Evolutionary conservation across 2,113 vertebrate species (phyloP), one percentile per base, ranked within the genome.

Genomic region (Corythornis vintsioides): DNA sequence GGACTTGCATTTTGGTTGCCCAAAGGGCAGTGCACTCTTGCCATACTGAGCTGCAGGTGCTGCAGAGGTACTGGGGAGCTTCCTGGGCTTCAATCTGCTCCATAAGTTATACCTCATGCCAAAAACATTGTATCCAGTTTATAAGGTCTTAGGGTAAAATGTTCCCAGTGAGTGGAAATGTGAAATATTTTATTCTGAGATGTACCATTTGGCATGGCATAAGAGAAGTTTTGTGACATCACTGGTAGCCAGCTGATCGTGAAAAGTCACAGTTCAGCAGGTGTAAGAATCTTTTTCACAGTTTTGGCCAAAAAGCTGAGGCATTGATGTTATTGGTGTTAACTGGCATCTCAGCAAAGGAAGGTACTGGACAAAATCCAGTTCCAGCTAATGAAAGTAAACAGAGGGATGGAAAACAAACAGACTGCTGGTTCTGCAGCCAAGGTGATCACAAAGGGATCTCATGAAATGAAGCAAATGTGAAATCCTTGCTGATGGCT

Each of bases 401-500:
- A 56, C 4, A 65, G 70, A 80, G 72, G 45, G 35, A 87, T 43
- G 61, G 67, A 90, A 85, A 89, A 40, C 15, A 83, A 80, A 71
- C 45, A 85, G 42, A 28, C 77, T 52, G 22, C 81, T 75, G 65
- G 40, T 59, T 73, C 57, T 91, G 60, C 29, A 91, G 83, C 76
- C 65, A 65, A 72, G 38, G 55, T 19, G 16, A 43, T 15, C 4
- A 9, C 11, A 60, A 59, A 90, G 26, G 47, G 18, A 42, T 50
- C 48, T 52, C 0, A 0, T n/a, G 55, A 87, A 89, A 60, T 6
- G 3, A 71, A 77, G 84, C 0, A 0, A 52, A 28, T 25, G 28
- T 33, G 53, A 80, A 83, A 42, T 15, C 2, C 64, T 89, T 35
- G 28, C 35, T 82, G 66, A 24, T 42, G 26, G n/a, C 74, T 25